Conservation (phyloP, 2,888 invertebrate genomes). For the Petrolisthes manimaculis region DNA sequence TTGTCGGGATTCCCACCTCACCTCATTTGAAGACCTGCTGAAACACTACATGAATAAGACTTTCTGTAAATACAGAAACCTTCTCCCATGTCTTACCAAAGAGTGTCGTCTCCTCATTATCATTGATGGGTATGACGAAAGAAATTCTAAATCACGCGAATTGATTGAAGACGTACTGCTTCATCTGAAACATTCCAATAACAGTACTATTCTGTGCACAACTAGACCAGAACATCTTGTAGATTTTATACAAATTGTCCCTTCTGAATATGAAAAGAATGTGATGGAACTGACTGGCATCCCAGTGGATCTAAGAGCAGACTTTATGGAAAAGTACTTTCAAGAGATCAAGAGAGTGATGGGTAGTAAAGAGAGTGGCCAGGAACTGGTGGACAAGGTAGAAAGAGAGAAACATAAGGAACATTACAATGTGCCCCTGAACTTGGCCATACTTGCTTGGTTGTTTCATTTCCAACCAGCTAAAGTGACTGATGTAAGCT, state of each 20-base stretch:
- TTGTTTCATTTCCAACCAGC: background rate
- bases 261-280: background rate
- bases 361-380: background rate
- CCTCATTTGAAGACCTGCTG: background rate
- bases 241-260: background rate
- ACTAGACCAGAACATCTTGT: background rate
- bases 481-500: background rate
- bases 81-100: background rate
- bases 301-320: background rate
- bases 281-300: background rate
- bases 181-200: background rate
- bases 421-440: constrained; percentile 2
- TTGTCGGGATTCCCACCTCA: background rate
- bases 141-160: background rate
- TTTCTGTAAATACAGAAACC: background rate
- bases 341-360: background rate
- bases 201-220: background rate
- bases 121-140: constrained; percentile 8
- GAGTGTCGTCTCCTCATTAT: background rate
- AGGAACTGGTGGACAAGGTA: constrained; percentile 10
- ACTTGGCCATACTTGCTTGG: background rate
- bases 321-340: background rate
- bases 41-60: background rate
- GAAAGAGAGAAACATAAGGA: background rate
- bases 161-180: background rate